Conservation (phyloP, 1,140 invertebrate genomes). For the Macrobrachium nipponense region DNA sequence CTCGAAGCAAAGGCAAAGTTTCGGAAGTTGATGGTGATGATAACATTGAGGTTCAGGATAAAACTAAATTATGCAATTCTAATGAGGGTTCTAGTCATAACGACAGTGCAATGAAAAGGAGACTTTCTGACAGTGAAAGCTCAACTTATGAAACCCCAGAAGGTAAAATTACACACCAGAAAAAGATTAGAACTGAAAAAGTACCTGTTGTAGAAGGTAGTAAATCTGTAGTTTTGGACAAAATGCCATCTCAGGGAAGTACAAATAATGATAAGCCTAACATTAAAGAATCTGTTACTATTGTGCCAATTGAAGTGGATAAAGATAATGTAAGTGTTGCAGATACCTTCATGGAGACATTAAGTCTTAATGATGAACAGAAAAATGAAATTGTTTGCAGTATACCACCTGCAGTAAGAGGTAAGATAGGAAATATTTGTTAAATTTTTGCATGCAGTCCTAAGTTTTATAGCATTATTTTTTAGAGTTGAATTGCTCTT, state of each 20-base stretch:
- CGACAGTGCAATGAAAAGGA: constrained; percentile 33
- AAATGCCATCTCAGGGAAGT: constrained; percentile 1
- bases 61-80: neutral
- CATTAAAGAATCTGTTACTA: no score
- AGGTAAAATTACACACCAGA: neutral
- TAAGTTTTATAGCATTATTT: no score
- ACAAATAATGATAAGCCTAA: neutral
- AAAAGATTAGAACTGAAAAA: constrained; percentile 13
- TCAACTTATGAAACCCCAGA: constrained; percentile 15
- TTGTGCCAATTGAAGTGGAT: neutral
- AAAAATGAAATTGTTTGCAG: constrained; percentile 15
- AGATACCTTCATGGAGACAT: constrained; percentile 15
- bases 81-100: constrained; percentile 27
- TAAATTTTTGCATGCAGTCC: neutral
- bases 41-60: neutral
- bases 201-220: constrained; percentile 11
- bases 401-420: constrained; percentile 8
- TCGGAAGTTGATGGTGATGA: neutral
- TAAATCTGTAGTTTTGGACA: neutral
- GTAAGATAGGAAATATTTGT: constrained; percentile 1
- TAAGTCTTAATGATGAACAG: constrained; percentile 24
- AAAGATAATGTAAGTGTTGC: constrained; percentile 21
- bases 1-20: neutral
- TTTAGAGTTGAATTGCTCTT: no score
- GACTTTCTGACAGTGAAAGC: constrained; percentile 15